phyloP scores from a whole-genome alignment of 2,113 vertebrate species.

The Archocentrus centrarchus region DNA sequence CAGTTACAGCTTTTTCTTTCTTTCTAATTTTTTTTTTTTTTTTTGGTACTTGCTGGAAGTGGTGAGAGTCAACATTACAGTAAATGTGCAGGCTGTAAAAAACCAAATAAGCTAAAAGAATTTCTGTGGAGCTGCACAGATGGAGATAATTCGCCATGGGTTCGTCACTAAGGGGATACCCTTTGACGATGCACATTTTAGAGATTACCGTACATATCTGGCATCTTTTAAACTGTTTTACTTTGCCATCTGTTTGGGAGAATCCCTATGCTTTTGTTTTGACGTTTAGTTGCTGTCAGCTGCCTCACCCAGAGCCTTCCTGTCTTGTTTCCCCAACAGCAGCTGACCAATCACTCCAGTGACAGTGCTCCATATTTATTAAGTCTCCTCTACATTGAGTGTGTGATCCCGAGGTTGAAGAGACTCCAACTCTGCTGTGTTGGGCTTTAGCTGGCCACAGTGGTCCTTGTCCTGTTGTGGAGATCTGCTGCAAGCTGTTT shows the following conservation, averaged over 20 bases:
- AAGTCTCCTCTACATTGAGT: not conserved
- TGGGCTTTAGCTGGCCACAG: not conserved
- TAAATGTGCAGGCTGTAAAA: constrained; percentile 30
- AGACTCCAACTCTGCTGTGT: not conserved
- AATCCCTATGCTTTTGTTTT: not conserved
- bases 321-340: not conserved
- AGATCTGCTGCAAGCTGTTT: not conserved
- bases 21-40: not conserved
- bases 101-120: constrained; percentile 16
- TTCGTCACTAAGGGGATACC: not conserved
- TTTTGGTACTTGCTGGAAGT: constrained; percentile 4
- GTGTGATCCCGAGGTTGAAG: not conserved
- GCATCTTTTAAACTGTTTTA: constrained; percentile 12
- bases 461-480: not conserved
- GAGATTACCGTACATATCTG: not conserved
- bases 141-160: not conserved
- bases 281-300: not conserved
- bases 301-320: not conserved
- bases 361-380: not conserved
- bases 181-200: not conserved
- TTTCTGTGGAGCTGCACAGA: constrained; percentile 6
- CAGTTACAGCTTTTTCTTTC: not conserved
- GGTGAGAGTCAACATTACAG: constrained; percentile 14
- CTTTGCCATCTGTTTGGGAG: not conserved
- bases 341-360: not conserved